These are phyloP conservation scores for Eulemur rubriventer DNA, from an alignment of 2,797 vertebrate genomes.

Conservation along the genomic window DNA sequence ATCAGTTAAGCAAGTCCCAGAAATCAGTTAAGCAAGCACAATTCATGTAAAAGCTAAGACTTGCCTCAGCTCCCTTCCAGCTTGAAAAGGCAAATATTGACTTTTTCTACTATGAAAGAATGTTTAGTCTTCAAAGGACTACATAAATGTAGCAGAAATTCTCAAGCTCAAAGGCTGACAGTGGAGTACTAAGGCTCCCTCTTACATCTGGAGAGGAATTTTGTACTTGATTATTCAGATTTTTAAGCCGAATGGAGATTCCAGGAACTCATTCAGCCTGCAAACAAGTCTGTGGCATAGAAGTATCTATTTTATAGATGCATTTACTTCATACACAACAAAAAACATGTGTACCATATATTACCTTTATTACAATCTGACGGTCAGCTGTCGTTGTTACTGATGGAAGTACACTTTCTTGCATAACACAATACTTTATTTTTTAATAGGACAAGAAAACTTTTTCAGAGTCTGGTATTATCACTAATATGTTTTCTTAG, in stretches of 20 bases:
- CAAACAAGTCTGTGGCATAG: not conserved
- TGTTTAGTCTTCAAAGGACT: not conserved
- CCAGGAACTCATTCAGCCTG: not conserved
- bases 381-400: not conserved
- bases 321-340: not conserved
- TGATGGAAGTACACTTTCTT: not conserved
- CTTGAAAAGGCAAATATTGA: not conserved
- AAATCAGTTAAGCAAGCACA: not conserved
- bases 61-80: not conserved
- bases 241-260: not conserved
- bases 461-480: not conserved
- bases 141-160: not conserved
- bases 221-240: not conserved
- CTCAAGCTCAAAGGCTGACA: not conserved
- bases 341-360: not conserved
- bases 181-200: not conserved
- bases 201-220: not conserved
- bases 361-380: not conserved
- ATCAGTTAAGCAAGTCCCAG: not conserved
- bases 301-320: not conserved
- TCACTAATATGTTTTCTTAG: not conserved
- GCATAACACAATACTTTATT: not conserved
- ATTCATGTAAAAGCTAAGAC: not conserved
- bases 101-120: not conserved
- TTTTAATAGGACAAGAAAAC: not conserved